Evolutionary conservation across 2,888 invertebrate genomes (phyloP).

Genomic region (Psylliodes chrysocephalus): DNA sequence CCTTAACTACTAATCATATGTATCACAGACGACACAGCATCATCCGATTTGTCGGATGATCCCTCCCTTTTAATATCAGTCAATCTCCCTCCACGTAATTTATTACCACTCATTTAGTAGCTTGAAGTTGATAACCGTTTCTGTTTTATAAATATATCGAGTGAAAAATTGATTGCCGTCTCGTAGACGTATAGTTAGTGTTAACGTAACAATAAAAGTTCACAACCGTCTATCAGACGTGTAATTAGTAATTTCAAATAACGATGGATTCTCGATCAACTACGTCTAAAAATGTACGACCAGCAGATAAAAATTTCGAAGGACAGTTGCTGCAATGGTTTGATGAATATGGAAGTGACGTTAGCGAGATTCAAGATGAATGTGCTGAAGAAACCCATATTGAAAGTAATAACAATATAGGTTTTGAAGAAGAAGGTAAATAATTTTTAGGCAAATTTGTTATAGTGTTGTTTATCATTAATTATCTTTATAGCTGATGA

Average conservation of each 20-base stretch:
- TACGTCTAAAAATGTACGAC: constrained; percentile 5
- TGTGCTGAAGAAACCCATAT: no score
- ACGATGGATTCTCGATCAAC: constrained; percentile 8
- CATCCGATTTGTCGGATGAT: constrained; percentile 6
- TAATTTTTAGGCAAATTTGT: not conserved
- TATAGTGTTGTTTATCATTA: constrained; percentile 4
- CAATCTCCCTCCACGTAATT: not conserved
- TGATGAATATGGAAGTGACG: constrained; percentile 12
- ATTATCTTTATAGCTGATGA: constrained; percentile 8
- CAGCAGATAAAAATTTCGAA: not conserved
- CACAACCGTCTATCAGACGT: not conserved
- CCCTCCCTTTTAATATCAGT: constrained; percentile 8
- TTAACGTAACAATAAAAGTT: not conserved
- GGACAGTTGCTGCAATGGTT: constrained; percentile 7
- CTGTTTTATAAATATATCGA: not conserved
- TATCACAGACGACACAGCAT: no score
- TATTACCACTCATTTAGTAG: not conserved
- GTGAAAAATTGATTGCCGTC: not conserved
- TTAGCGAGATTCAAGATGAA: constrained; percentile 10
- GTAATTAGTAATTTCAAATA: not conserved
- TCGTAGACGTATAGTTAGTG: not conserved
- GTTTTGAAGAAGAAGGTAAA: constrained; percentile 9
- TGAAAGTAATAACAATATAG: constrained; percentile 17
- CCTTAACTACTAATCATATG: constrained; percentile 11
- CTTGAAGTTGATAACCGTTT: not conserved